phyloP scores from a whole-genome alignment of 2,797 vertebrate genomes.

The Cynodonichthys magdalenae region DNA sequence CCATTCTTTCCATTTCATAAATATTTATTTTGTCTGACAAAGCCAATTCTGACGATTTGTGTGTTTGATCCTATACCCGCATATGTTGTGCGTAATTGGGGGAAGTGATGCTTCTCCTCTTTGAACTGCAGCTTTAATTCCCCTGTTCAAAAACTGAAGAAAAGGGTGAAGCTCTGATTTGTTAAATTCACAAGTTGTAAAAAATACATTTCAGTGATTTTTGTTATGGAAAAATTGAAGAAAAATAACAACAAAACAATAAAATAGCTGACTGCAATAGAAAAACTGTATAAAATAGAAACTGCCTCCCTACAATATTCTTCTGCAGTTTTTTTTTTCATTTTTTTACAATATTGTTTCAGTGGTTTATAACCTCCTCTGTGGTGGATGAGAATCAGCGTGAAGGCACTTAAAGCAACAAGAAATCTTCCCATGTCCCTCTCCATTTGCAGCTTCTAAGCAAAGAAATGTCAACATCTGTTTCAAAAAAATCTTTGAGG shows the following conservation, averaged over 20 bases:
- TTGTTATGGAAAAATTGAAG: background rate
- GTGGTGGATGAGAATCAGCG: slow-evolving; percentile 26
- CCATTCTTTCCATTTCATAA: too few species aligned
- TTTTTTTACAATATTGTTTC: slow-evolving; percentile 24
- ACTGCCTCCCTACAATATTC: slow-evolving; percentile 3
- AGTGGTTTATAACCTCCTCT: slow-evolving; percentile 27
- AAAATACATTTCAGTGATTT: background rate
- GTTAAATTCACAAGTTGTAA: background rate
- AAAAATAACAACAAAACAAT: slow-evolving; percentile 4
- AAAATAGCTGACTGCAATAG: slow-evolving; percentile 4
- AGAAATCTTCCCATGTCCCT: slow-evolving; percentile 6
- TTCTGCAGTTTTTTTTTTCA: slow-evolving; percentile 11
- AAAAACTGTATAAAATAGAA: background rate
- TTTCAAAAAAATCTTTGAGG: slow-evolving; percentile 18
- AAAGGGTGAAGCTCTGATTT: background rate
- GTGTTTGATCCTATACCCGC: too few species aligned
- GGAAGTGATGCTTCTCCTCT: background rate
- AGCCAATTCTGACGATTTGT: too few species aligned
- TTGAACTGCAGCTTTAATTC: background rate
- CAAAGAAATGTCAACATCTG: slow-evolving; percentile 27
- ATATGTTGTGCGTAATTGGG: background rate
- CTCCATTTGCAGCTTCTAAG: slow-evolving; percentile 28
- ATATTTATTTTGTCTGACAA: too few species aligned
- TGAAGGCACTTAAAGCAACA: slow-evolving; percentile 43
- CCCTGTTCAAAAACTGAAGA: background rate